These are phyloP conservation scores for Dicrurus megarhynchus DNA, from an alignment of 2,113 vertebrate genomes.

Conservation along the genomic window DNA sequence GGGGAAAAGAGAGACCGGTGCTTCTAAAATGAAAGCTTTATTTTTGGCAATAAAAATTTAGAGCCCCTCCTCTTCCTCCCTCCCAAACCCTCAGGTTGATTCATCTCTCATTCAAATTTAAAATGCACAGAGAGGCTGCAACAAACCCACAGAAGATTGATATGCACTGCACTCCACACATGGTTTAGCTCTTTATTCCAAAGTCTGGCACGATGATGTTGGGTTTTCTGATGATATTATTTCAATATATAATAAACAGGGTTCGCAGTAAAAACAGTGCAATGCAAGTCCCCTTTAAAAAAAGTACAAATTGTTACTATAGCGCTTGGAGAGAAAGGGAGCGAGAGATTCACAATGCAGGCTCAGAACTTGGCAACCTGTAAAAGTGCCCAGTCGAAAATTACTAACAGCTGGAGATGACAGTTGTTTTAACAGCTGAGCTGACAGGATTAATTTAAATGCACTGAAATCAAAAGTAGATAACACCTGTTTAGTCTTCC, in stretches of 20 bases:
- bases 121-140: conserved; percentile 52
- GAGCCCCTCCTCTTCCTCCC: not conserved
- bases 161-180: not conserved
- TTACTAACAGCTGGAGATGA: conserved; percentile 99
- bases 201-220: not conserved
- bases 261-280: conserved; percentile 20
- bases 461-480: conserved; percentile 99
- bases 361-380: conserved; percentile 85
- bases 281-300: conserved; percentile 64
- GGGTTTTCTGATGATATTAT: conserved; percentile 51
- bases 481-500: conserved; percentile 99
- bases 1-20: not conserved
- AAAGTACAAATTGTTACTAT: conserved; percentile 70
- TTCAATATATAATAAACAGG: conserved; percentile 48
- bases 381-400: conserved; percentile 96
- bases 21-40: not conserved
- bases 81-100: conserved; percentile 34
- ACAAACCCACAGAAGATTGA: conserved; percentile 46
- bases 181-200: conserved; percentile 44
- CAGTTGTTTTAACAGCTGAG: conserved; percentile 99
- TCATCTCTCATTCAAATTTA: conserved; percentile 63
- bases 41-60: conserved; percentile 48
- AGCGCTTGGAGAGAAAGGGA: conserved; percentile 62
- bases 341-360: conserved; percentile 71
- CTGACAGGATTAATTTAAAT: conserved; percentile 99